Evolutionary conservation across 2,888 invertebrate species (phyloP).

Genomic region (Himalopsyche anomala): DNA sequence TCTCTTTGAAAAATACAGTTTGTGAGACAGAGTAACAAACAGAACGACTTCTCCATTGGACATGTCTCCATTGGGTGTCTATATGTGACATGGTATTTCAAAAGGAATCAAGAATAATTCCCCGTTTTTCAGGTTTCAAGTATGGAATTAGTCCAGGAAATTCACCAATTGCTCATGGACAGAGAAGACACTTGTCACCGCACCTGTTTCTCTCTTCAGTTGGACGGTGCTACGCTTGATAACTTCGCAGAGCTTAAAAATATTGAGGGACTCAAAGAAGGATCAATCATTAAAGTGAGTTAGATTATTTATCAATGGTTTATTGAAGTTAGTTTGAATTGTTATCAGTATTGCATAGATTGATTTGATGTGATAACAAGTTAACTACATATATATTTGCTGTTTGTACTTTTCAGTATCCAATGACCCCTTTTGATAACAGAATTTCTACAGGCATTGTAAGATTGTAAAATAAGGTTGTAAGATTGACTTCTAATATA

Average conservation of each 20-base stretch:
- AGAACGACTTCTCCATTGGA: too few species aligned
- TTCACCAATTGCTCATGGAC: constrained; percentile 98
- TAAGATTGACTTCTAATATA: too few species aligned
- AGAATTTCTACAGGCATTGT: too few species aligned
- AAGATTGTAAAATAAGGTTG: too few species aligned
- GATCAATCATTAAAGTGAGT: constrained; percentile 90
- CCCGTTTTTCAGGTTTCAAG: constrained; percentile 85
- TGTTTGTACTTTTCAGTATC: background rate
- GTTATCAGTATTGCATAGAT: background rate
- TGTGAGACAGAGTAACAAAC: too few species aligned
- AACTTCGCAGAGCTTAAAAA: constrained; percentile 98
- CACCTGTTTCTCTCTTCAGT: constrained; percentile 97
- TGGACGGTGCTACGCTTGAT: constrained; percentile 95
- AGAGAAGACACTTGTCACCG: constrained; percentile 98
- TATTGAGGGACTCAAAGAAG: constrained; percentile 96
- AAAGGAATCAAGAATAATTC: background rate
- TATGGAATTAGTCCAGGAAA: constrained; percentile 98
- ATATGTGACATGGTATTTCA: background rate
- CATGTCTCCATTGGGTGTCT: too few species aligned
- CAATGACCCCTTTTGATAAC: constrained; percentile 7
- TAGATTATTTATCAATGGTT: background rate
- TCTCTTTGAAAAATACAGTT: too few species aligned
- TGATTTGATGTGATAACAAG: background rate
- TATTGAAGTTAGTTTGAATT: constrained; percentile 26
- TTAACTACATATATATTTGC: background rate